A percentile compares a stretch with the other conserved stretches of the same genome.
These are phyloP conservation scores for Ariolimax columbianus DNA, from an alignment of 2,888 invertebrate genomes.

Conservation along the genomic window DNA sequence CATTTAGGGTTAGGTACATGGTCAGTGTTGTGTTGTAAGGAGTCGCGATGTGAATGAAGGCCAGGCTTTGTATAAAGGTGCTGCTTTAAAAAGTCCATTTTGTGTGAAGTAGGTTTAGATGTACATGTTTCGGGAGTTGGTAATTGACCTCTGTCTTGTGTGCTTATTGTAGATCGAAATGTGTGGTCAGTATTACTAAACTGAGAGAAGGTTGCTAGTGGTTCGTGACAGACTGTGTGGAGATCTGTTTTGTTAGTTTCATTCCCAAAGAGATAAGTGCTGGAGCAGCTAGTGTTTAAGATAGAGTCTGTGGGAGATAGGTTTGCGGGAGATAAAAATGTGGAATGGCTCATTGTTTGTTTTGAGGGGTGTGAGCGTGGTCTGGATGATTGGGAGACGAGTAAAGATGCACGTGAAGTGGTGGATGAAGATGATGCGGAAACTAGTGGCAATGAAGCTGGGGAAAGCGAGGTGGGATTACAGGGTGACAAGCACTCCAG, in stretches of 20 bases:
- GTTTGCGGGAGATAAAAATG: background rate
- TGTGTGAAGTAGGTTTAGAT: background rate
- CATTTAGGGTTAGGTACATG: background rate
- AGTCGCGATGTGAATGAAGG: background rate
- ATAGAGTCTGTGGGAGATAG: background rate
- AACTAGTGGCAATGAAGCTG: constrained; percentile 16
- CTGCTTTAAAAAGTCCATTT: background rate
- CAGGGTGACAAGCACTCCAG: constrained; percentile 38
- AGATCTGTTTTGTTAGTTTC: background rate
- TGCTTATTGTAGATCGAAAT: background rate
- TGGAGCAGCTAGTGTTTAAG: background rate
- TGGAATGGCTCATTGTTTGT: constrained; percentile 1
- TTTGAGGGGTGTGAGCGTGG: background rate
- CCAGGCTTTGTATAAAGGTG: background rate
- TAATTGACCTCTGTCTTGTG: background rate
- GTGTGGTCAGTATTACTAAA: background rate
- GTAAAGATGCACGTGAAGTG: background rate
- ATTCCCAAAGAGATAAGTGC: background rate
- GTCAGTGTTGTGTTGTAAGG: background rate
- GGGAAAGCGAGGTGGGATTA: background rate
- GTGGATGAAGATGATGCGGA: constrained; percentile 28
- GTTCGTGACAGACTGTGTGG: background rate
- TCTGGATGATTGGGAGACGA: background rate
- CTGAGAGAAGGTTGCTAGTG: background rate
- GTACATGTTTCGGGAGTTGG: background rate